phyloP scores from a whole-genome alignment of 2,888 invertebrate species.

The Plebejus anna region DNA sequence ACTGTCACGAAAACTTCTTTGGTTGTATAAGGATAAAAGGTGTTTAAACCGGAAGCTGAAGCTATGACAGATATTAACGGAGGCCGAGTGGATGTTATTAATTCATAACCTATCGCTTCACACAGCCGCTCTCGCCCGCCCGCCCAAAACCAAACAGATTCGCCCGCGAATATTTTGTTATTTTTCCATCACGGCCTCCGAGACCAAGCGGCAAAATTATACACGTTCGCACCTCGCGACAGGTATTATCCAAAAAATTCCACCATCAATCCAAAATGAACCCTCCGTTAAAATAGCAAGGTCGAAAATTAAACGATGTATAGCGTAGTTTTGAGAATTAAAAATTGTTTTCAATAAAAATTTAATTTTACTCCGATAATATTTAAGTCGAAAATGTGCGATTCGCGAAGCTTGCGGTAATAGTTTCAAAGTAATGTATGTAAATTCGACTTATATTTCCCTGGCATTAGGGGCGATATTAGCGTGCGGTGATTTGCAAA shows the following conservation, averaged over 20 bases:
- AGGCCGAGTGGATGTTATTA: background rate
- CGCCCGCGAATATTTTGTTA: constrained; percentile 26
- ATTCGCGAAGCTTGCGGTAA: background rate
- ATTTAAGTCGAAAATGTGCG: constrained; percentile 12
- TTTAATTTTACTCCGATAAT: constrained; percentile 2
- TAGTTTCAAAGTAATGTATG: background rate
- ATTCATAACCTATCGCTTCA: constrained; percentile 22
- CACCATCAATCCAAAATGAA: background rate
- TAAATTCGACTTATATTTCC: background rate
- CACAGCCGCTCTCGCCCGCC: background rate
- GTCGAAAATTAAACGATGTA: background rate
- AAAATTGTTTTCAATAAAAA: constrained; percentile 14
- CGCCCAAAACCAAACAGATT: constrained; percentile 22
- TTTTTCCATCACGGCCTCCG: constrained; percentile 26
- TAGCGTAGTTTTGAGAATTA: background rate
- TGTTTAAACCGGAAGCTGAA: background rate
- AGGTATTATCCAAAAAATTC: constrained; percentile 5
- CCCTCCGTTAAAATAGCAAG: background rate
- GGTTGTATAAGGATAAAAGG: background rate
- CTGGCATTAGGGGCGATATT: background rate
- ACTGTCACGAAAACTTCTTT: background rate
- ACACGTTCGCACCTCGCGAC: constrained; percentile 15
- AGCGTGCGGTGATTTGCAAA: constrained; percentile 15
- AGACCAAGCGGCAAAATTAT: constrained; percentile 5
- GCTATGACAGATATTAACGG: background rate